Evolutionary conservation across 2,888 invertebrate species (phyloP).

Genomic region (Abscondita cerata): DNA sequence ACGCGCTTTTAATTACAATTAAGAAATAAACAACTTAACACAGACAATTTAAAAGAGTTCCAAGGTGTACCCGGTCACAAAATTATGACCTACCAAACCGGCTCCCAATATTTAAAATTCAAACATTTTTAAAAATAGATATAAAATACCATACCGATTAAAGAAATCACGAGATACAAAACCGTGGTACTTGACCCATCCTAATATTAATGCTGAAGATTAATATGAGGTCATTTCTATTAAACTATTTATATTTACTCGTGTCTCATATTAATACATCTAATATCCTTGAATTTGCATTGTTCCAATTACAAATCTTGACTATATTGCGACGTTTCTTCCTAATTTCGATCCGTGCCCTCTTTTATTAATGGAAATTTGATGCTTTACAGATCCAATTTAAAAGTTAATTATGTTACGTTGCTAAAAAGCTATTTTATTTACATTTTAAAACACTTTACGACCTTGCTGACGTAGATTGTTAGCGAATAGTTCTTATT

Average conservation of each 20-base stretch:
- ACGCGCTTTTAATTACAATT: no score
- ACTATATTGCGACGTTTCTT: no score
- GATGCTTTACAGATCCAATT: no score
- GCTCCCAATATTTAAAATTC: no score
- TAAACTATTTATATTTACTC: conserved; percentile 19
- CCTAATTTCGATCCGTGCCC: no score
- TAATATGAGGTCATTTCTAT: conserved; percentile 28
- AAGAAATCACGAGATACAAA: background rate
- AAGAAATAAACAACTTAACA: no score
- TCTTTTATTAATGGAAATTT: no score
- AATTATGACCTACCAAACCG: no score
- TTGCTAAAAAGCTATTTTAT: background rate
- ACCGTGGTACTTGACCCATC: conserved; percentile 11
- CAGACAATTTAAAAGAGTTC: no score
- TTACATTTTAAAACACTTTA: conserved; percentile 16
- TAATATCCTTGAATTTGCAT: background rate
- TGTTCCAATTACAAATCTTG: background rate
- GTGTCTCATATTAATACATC: conserved; percentile 20
- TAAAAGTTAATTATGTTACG: no score
- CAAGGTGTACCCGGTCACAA: no score
- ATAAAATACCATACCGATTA: background rate
- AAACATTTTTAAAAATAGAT: background rate
- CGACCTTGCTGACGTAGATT: conserved; percentile 31
- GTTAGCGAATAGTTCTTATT: conserved; percentile 27
- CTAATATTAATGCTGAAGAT: conserved; percentile 18